A percentile compares a stretch with the other conserved stretches of the same genome.
These are phyloP conservation scores for Ceratoteleas bidentatus DNA, from an alignment of 1,140 invertebrate species.

Conservation along the genomic window DNA sequence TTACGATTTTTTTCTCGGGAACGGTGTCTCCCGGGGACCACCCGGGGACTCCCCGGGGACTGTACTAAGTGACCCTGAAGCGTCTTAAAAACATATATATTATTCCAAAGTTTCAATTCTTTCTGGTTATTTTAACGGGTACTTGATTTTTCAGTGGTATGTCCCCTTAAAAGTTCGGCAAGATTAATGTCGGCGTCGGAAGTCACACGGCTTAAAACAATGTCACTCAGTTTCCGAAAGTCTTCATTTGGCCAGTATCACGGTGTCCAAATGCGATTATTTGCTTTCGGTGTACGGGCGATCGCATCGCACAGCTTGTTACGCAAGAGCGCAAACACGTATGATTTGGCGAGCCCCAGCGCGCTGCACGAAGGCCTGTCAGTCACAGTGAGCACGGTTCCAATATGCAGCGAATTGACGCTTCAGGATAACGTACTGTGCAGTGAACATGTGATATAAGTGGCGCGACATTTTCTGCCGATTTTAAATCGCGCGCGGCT, in stretches of 20 bases:
- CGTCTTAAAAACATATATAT: too few species aligned
- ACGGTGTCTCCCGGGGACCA: too few species aligned
- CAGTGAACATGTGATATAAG: slow-evolving; percentile 43
- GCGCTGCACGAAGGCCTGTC: slow-evolving; percentile 61
- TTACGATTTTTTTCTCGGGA: too few species aligned
- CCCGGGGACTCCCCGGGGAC: too few species aligned
- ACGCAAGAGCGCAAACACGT: slow-evolving; percentile 57
- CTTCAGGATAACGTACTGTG: slow-evolving; percentile 39
- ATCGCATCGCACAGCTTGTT: slow-evolving; percentile 60
- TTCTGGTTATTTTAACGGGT: too few species aligned
- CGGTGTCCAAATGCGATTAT: slow-evolving; percentile 59
- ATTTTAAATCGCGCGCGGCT: slow-evolving; percentile 55
- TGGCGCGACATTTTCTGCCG: slow-evolving; percentile 56
- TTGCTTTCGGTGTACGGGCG: slow-evolving; percentile 58
- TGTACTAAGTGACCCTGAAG: too few species aligned
- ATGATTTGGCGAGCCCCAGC: slow-evolving; percentile 59
- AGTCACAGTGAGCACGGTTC: slow-evolving; percentile 59
- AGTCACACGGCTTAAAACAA: slow-evolving; percentile 12
- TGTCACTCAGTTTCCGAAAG: slow-evolving; percentile 21
- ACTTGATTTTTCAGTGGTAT: too few species aligned
- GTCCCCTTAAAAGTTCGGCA: too few species aligned
- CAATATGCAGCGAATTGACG: slow-evolving; percentile 50
- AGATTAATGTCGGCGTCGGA: too few species aligned
- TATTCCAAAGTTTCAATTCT: too few species aligned
- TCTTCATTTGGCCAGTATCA: slow-evolving; percentile 61